Evolutionary conservation across 2,888 invertebrate genomes (phyloP).

Genomic region (Oxystoma pomonae): DNA sequence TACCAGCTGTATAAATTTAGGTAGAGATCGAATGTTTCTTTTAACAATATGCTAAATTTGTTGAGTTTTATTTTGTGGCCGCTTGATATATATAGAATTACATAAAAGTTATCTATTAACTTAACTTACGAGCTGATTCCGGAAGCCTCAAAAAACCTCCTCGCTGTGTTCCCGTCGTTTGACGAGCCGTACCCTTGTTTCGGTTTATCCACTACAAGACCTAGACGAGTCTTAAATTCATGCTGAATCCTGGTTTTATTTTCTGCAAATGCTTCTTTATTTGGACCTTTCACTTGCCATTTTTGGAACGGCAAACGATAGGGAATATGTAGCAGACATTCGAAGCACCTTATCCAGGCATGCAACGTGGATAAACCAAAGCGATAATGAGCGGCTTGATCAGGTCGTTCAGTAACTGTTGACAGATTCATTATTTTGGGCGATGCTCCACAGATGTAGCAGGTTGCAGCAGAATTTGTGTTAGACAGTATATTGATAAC

Average conservation of each 20-base stretch:
- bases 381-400: neutral
- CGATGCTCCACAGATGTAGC: neutral
- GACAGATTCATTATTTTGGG: conserved; percentile 3
- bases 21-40: conserved; percentile 3
- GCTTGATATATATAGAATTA: conserved; percentile 5
- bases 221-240: conserved; percentile 1
- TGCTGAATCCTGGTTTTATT: conserved; percentile 1
- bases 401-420: neutral
- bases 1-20: conserved; percentile 6
- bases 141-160: neutral
- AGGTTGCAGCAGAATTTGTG: neutral
- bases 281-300: neutral
- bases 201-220: conserved; percentile 1
- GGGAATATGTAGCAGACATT: conserved; percentile 1
- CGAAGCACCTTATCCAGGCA: conserved; percentile 1
- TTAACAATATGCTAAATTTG: neutral
- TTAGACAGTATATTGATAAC: conserved; percentile 1
- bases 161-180: neutral
- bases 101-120: conserved; percentile 1
- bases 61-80: conserved; percentile 4
- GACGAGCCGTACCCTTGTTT: conserved; percentile 1
- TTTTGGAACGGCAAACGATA: neutral
- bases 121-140: neutral
- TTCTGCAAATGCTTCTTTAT: neutral
- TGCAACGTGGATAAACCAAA: conserved; percentile 7